Conservation (phyloP, 2,113 vertebrate genomes). For the Cinclus mexicanus region DNA sequence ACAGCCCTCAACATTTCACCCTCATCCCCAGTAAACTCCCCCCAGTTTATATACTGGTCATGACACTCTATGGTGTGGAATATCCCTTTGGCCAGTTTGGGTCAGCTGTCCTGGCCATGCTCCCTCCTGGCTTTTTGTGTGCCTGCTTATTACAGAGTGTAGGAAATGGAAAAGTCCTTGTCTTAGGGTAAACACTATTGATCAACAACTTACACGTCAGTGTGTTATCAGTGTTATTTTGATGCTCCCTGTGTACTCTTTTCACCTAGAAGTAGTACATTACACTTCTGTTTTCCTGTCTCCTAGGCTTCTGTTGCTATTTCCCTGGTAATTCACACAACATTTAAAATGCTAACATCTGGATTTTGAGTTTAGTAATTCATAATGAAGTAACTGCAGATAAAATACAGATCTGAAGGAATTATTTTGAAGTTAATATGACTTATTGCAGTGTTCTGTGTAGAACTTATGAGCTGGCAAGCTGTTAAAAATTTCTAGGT, state of each 20-base stretch:
- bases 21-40: background rate
- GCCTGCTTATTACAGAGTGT: background rate
- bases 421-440: background rate
- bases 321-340: background rate
- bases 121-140: background rate
- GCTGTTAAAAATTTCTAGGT: background rate
- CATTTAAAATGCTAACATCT: background rate
- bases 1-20: background rate
- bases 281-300: background rate
- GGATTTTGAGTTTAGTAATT: background rate
- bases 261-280: background rate
- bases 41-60: background rate
- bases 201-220: background rate
- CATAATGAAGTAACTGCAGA: background rate
- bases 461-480: background rate
- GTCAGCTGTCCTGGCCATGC: background rate
- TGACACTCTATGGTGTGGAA: background rate
- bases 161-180: background rate
- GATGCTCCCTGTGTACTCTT: background rate
- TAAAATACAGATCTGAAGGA: background rate
- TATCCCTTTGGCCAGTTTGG: background rate
- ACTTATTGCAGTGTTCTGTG: background rate
- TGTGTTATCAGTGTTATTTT: background rate
- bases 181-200: background rate
- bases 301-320: background rate